These are phyloP conservation scores for Endomychus coccineus DNA, from an alignment of 2,888 invertebrate genomes.

Conservation along the genomic window DNA sequence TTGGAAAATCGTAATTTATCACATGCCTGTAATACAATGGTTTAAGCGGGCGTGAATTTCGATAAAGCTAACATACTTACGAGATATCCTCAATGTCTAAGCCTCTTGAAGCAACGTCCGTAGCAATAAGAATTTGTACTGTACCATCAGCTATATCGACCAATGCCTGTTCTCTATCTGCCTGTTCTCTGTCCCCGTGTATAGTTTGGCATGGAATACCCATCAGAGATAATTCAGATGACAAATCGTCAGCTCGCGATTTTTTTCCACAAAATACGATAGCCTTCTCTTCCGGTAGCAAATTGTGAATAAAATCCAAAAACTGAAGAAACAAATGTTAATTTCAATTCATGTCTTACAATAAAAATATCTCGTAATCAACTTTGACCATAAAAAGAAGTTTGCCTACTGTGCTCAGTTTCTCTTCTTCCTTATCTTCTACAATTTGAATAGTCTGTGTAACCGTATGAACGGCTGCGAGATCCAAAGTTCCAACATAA, in stretches of 20 bases:
- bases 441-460: slow-evolving; percentile 71
- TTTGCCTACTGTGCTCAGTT: slow-evolving; percentile 52
- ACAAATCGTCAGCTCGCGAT: slow-evolving; percentile 71
- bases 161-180: slow-evolving; percentile 73
- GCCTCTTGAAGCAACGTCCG: slow-evolving; percentile 92
- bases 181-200: slow-evolving; percentile 79
- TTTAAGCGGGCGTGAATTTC: background rate
- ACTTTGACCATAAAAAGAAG: no score
- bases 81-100: slow-evolving; percentile 85
- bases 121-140: slow-evolving; percentile 81
- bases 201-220: slow-evolving; percentile 70
- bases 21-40: slow-evolving; percentile 57
- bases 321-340: slow-evolving; percentile 41
- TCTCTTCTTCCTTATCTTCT: slow-evolving; percentile 59
- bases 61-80: slow-evolving; percentile 38
- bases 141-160: slow-evolving; percentile 72
- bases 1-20: slow-evolving; percentile 87
- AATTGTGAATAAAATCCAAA: slow-evolving; percentile 59
- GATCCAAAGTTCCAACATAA: slow-evolving; percentile 79
- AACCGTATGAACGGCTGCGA: slow-evolving; percentile 85
- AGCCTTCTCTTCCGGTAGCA: slow-evolving; percentile 72
- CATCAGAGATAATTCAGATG: slow-evolving; percentile 66
- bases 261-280: slow-evolving; percentile 90
- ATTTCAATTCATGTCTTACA: background rate
- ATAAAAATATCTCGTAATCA: background rate